Base-by-base conservation (phyloP, 2,113 vertebrate genomes). In the Pteropus alecto region DNA sequence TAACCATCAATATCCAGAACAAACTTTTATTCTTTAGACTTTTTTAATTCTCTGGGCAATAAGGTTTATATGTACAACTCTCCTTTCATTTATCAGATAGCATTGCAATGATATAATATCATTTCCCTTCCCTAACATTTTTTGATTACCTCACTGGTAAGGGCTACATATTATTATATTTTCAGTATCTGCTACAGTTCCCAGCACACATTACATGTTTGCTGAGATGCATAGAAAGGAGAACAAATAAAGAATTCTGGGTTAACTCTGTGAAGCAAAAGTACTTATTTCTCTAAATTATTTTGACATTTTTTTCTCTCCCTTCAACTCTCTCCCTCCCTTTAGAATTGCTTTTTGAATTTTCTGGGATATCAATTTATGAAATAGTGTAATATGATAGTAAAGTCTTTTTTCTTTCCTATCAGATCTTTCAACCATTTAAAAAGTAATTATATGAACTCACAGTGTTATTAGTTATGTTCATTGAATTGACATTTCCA, bases 401-500 rank as follows among this genome's bases (percentile, higher is more conserved):
- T n/a, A 5, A 77, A 93, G 41, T 48, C 14, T 46, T 76, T 79
- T 87, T 71, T 93, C 93, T 96, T 96, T 35, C 58, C 60, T 93
- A 87, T 97, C 91, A 97, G 91, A 98, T 97, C 63, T 96, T 97
- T 97, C 97, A 60, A 73, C 92, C 96, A 97, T 96, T 98, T 98
- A 96, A 92, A 97, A 98, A 97, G 97, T 97, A 97, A 98, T 98
- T 98, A 96, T 78, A 82, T 97, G 95, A 97, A 97, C 74, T 95
- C 92, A 96, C 91, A 92, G 70, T 93, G 94, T 96, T 97, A 97
- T 97, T 97, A 97, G 92, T 98, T 97, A 98, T 96, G 93, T 95
- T 96, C 94, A 94, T 68, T 96, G 93, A 98, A 98, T 98, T 97
- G 97, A 77, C 94, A 97, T 97, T 98, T 96, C 93, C 93, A 97